Evolutionary conservation across 64 coral and sea anemone genomes (phyloP).

Genomic region (Astreopora myriophthalma): DNA sequence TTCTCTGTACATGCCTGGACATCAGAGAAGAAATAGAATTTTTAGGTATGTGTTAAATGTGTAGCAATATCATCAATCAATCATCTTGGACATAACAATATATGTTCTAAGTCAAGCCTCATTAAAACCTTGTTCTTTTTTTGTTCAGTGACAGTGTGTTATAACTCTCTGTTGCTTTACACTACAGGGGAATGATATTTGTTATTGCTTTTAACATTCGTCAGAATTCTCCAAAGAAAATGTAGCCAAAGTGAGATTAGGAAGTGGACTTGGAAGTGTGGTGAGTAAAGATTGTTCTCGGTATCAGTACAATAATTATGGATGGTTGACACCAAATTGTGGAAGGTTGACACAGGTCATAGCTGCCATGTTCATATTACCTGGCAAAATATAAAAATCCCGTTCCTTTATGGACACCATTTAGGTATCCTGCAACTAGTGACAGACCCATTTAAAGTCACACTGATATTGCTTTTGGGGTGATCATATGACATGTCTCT

Average conservation of each 20-base stretch:
- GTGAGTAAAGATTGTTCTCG: neutral
- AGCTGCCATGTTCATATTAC: too few species aligned
- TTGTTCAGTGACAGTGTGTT: neutral
- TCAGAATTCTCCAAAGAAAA: constrained; percentile 40
- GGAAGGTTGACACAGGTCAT: too few species aligned
- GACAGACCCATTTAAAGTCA: too few species aligned
- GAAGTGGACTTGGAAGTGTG: constrained; percentile 31
- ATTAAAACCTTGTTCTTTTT: too few species aligned
- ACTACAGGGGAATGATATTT: neutral
- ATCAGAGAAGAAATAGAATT: constrained; percentile 70
- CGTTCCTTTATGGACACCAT: too few species aligned
- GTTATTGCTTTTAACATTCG: neutral
- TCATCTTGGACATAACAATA: too few species aligned
- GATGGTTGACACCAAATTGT: too few species aligned
- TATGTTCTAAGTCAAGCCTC: too few species aligned
- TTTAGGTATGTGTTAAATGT: constrained; percentile 23
- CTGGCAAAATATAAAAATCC: too few species aligned
- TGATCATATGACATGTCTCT: too few species aligned
- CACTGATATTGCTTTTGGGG: too few species aligned
- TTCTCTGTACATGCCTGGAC: constrained; percentile 78
- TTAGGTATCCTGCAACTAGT: too few species aligned
- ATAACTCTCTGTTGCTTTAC: neutral
- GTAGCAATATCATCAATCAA: neutral
- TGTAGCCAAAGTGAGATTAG: constrained; percentile 32
- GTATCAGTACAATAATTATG: neutral